A percentile compares a stretch with the other conserved stretches of the same genome.
phyloP scores from a whole-genome alignment of 2,888 invertebrate genomes.

The Lasioglossum lativentre region DNA sequence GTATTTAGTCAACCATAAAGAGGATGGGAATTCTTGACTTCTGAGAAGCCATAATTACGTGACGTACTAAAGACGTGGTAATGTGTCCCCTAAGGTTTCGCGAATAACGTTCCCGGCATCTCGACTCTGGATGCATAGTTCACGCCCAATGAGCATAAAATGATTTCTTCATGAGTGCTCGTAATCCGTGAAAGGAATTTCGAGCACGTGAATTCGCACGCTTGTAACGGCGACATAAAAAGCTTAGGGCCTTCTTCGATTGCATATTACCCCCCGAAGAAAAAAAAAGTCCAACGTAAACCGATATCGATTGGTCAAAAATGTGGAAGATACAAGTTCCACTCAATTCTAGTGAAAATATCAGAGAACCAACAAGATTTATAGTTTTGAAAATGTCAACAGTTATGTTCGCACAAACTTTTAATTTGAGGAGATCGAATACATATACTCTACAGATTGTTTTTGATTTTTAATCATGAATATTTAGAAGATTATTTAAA shows the following conservation, averaged over 20 bases:
- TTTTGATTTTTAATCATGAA: no score
- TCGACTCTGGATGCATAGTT: conserved; percentile 37
- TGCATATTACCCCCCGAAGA: background rate
- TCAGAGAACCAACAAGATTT: no score
- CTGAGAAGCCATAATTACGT: conserved; percentile 48
- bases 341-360: no score
- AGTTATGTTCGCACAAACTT: no score
- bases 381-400: no score
- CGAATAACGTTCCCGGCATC: conserved; percentile 8
- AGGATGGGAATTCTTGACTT: conserved; percentile 14
- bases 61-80: conserved; percentile 30
- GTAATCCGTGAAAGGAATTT: conserved; percentile 41
- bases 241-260: conserved; percentile 15
- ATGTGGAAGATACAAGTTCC: background rate
- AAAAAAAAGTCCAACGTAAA: background rate
- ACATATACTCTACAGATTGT: no score
- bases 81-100: conserved; percentile 56
- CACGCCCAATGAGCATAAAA: conserved; percentile 54
- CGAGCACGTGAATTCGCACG: conserved; percentile 32
- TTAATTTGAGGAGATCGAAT: no score
- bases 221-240: conserved; percentile 20
- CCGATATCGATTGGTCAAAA: background rate
- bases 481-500: no score
- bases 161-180: conserved; percentile 44
- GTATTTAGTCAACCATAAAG: background rate